These are phyloP conservation scores for Ptychoptera albimana DNA, from an alignment of 2,888 invertebrate genomes.

Conservation along the genomic window DNA sequence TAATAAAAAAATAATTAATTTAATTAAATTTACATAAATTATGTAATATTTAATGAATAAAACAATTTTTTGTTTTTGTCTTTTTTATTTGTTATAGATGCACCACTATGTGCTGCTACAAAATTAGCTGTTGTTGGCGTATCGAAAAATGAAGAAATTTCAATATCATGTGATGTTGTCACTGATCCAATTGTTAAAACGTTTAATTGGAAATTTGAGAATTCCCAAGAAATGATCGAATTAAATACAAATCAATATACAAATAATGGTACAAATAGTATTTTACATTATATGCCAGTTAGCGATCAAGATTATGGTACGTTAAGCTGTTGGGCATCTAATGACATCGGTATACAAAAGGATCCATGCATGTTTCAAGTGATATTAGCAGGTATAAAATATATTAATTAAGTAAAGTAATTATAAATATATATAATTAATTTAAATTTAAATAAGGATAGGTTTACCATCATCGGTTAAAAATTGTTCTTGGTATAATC, in stretches of 20 bases:
- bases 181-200: constrained; percentile 57
- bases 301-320: constrained; percentile 68
- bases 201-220: constrained; percentile 9
- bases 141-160: constrained; percentile 59
- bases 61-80: not conserved
- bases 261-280: constrained; percentile 7
- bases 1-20: not conserved
- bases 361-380: constrained; percentile 79
- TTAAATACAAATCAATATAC: constrained; percentile 4
- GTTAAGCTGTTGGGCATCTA: constrained; percentile 71
- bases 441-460: constrained; percentile 2
- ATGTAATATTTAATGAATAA: constrained; percentile 12
- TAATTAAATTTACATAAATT: not conserved
- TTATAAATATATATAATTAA: not conserved
- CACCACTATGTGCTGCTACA: constrained; percentile 55
- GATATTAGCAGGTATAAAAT: constrained; percentile 59
- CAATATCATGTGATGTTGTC: constrained; percentile 68
- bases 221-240: constrained; percentile 7
- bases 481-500: constrained; percentile 8
- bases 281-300: constrained; percentile 30
- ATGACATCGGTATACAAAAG: constrained; percentile 66
- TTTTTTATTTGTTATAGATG: constrained; percentile 35
- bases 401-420: not conserved
- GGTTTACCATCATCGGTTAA: constrained; percentile 7
- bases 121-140: constrained; percentile 63